Base-by-base conservation (phyloP, 2,888 invertebrate genomes). In the Coelinius sp. region DNA sequence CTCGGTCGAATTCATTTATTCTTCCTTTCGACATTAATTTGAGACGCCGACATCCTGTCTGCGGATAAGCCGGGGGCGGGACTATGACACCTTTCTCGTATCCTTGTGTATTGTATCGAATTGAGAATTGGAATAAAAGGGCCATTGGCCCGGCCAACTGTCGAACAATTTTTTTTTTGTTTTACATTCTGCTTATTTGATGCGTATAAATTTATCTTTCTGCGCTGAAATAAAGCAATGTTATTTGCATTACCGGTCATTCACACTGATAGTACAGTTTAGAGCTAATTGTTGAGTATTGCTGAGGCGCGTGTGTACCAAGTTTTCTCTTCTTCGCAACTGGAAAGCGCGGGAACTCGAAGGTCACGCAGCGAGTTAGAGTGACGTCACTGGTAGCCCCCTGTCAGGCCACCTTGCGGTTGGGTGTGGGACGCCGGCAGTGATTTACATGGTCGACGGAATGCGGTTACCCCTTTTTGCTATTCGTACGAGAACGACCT, bases 391-490 rank as follows among this genome's bases (percentile, higher is more conserved):
- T 75, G 59, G 62, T 75, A 77, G 79, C 76, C 35, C 46, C 65
- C 66, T 56, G 75, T 74, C 75, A 31, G 67, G 72, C 75, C 77
- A 75, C 79, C 76, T 81, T 77, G 81, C 79, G 81, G 80, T 79
- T 81, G 79, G 80, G 81, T 85, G 85, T 83, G 85, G 83, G 84
- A 85, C 81, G 83, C 75, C 77, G 80, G 77, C 80, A 81, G 81
- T 80, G 81, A 82, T 85, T 86, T 86, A 85, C 86, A 86, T 84
- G 86, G 83, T 85, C 83, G 80, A 71, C 81, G 85, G 85, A 86
- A 86, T 86, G 86, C 84, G 85, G 84, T 84, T 85, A 83, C 84
- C 83, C 84, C 84, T 85, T 85, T 86, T 85, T 84, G 82, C 82
- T 80, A 82, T 83, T 80, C 82, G 74, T 76, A 72, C 56, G 59